Percentiles rank a stretch among this genome's conserved stretches.
These are phyloP conservation scores for Encarsia formosa DNA, from an alignment of 2,888 invertebrate genomes.

Conservation along the genomic window DNA sequence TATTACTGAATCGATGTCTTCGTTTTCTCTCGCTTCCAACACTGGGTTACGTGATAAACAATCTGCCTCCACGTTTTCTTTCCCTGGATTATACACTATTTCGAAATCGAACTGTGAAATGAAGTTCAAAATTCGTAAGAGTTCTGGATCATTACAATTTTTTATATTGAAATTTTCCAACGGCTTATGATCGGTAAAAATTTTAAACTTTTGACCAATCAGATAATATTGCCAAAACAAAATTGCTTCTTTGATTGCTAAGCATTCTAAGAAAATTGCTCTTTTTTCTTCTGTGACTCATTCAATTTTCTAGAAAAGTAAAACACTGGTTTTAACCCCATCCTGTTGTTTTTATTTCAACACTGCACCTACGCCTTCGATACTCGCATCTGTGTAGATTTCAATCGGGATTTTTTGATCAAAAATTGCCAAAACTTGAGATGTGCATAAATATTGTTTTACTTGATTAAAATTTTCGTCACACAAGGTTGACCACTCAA, in stretches of 20 bases:
- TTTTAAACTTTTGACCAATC: too few relatives aligned
- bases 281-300: too few relatives aligned
- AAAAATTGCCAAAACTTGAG: neutral
- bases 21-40: constrained; percentile 17
- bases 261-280: too few relatives aligned
- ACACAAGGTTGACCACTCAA: neutral
- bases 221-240: constrained; percentile 24
- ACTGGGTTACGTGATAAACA: constrained; percentile 25
- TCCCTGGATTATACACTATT: constrained; percentile 22
- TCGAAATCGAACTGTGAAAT: constrained; percentile 23
- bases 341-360: too few relatives aligned
- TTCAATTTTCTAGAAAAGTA: too few relatives aligned
- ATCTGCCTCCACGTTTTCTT: constrained; percentile 24
- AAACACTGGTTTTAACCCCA: too few relatives aligned
- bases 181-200: too few relatives aligned
- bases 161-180: constrained; percentile 22
- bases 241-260: constrained; percentile 16
- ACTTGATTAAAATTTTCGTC: neutral
- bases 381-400: neutral
- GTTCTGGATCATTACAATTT: constrained; percentile 15
- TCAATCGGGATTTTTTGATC: neutral
- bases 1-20: too few relatives aligned
- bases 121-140: constrained; percentile 16
- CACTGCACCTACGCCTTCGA: too few relatives aligned
- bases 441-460: neutral